Base-by-base conservation (phyloP, 1,140 invertebrate species). In the Drosophila baimaii region DNA sequence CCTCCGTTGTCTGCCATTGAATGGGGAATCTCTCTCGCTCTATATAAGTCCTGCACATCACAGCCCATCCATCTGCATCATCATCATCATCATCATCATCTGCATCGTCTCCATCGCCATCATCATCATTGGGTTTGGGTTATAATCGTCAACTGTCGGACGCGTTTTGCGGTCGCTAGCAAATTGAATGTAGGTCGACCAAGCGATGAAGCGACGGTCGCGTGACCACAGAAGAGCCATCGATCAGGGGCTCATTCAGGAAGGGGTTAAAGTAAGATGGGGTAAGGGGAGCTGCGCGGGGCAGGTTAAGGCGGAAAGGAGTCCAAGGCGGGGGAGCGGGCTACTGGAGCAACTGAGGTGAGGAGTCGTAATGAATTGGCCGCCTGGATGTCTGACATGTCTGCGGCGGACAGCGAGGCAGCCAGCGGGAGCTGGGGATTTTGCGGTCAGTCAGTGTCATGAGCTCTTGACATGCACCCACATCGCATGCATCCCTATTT, bases 121-220 rank as follows among this genome's bases (percentile, higher is more conserved):
- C 41, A 65, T 70, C 43, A 59, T 62, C 57, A 65, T 55, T 41
- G 49, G 31, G 29, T 35, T 25, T 35, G 51, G 46, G 62, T 62
- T 54, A 66, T 85, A 81, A 85, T 81, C 83, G 83, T 83, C 79
- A 88, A 73, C 79, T 86, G 83, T 89, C 83, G 81, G 84, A 89
- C 79, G 77, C 79, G 72, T 70, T 89, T 89, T 88, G 83, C 83
- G 83, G 83, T 83, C 69, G 69, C 64, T 71, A 61, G 85, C 80
- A 88, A 88, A 88, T 88, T 88, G 84, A 88, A 88, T 88, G 84
- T 88, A 84, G 84, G 84, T 88, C 84, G 82, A 39, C 63, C 75
- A 39, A 54, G 73, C 62, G 46, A 68, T 52, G 44, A 66, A 41
- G 72, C 72, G 37, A 76, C 62, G 41, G 73, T 89, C 80, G 83